Evolutionary conservation across 53 echinoderm and acorn worm genomes (phyloP).

Genomic region (Echinarachnius parma): DNA sequence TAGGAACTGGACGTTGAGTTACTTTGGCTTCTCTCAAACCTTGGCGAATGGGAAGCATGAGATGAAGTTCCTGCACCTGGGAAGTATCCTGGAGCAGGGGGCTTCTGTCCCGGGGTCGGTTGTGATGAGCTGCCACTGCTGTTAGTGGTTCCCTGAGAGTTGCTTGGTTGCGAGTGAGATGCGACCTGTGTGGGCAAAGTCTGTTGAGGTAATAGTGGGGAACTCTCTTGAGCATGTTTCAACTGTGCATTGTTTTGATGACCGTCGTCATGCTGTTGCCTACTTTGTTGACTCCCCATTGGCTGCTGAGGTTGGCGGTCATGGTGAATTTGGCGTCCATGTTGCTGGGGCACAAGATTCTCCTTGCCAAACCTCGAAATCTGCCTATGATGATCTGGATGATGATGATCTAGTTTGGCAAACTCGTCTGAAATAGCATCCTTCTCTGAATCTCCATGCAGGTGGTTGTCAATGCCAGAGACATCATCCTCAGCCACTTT

Average conservation of each 20-base stretch:
- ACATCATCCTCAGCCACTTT: conserved; percentile 22
- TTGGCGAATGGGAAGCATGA: conserved; percentile 23
- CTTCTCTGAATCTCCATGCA: conserved; percentile 25
- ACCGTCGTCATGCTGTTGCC: neutral
- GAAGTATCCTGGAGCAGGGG: conserved; percentile 2
- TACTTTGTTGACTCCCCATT: neutral
- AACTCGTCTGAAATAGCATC: conserved; percentile 36
- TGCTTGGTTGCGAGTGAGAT: neutral
- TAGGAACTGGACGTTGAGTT: conserved; percentile 22
- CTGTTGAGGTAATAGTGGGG: conserved; percentile 13
- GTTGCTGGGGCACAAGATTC: no score
- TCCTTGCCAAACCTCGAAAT: conserved; percentile 1
- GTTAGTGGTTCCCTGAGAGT: conserved; percentile 13
- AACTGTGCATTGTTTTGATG: no score
- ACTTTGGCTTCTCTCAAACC: neutral
- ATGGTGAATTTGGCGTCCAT: neutral
- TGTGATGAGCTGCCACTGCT: conserved; percentile 18
- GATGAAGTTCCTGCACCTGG: conserved; percentile 15
- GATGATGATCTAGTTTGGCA: conserved; percentile 39
- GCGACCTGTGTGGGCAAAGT: neutral
- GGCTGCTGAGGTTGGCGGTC: neutral
- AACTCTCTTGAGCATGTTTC: no score
- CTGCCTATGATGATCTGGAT: neutral
- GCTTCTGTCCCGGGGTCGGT: conserved; percentile 21
- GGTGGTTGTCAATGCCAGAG: conserved; percentile 34